These are phyloP conservation scores for Laspeyria flexula DNA, from an alignment of 2,888 invertebrate genomes.

Conservation along the genomic window DNA sequence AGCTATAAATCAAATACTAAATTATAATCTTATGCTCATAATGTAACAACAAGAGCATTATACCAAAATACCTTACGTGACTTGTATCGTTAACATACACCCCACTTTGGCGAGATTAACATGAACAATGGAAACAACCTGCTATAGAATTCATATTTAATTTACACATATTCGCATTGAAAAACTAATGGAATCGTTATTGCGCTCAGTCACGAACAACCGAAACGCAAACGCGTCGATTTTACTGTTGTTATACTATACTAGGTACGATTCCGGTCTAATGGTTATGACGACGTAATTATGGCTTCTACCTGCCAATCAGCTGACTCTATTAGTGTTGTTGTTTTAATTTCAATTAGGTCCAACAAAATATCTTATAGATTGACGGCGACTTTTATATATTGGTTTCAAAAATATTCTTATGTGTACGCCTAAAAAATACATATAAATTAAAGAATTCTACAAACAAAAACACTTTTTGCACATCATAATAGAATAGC, in stretches of 20 bases:
- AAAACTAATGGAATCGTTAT: conserved; percentile 71
- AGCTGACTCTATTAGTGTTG: conserved; percentile 49
- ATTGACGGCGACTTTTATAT: too few relatives aligned
- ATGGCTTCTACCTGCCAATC: conserved; percentile 55
- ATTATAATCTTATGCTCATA: conserved; percentile 24
- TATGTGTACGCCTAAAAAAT: too few relatives aligned
- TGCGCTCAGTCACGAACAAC: conserved; percentile 69
- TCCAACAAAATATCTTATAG: neutral
- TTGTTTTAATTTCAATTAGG: conserved; percentile 10
- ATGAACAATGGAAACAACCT: conserved; percentile 52
- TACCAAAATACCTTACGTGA: conserved; percentile 49
- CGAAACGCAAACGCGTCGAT: conserved; percentile 62
- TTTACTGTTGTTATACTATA: conserved; percentile 43
- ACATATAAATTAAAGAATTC: too few relatives aligned
- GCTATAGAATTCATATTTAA: conserved; percentile 58
- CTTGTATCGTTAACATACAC: conserved; percentile 47
- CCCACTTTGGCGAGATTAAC: conserved; percentile 51
- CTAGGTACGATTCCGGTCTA: conserved; percentile 59
- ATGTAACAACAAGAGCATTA: conserved; percentile 19
- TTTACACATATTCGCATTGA: conserved; percentile 66
- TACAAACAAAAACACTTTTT: too few relatives aligned
- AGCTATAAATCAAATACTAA: conserved; percentile 13
- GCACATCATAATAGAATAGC: too few relatives aligned
- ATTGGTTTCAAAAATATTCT: too few relatives aligned
- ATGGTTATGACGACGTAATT: conserved; percentile 66